Percentiles rank a stretch among this genome's conserved stretches.
Evolutionary conservation across 1,140 invertebrate genomes (phyloP).

Genomic region (Brachystomella parvula): DNA sequence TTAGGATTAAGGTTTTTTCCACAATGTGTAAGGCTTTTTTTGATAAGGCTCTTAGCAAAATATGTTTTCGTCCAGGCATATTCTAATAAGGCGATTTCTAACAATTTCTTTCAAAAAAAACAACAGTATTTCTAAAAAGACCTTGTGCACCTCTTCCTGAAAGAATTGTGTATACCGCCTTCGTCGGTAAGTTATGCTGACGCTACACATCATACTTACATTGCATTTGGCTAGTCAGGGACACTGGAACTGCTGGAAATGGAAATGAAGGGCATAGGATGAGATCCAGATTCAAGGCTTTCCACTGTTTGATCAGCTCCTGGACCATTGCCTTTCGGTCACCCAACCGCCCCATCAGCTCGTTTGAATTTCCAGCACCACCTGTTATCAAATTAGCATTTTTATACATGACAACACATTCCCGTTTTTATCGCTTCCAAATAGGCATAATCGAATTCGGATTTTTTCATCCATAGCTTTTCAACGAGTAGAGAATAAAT

Average conservation of each 20-base stretch:
- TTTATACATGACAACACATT: not conserved
- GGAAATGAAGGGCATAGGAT: conserved; percentile 30
- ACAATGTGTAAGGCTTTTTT: too few relatives aligned
- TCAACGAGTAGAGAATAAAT: not conserved
- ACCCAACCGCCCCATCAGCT: conserved; percentile 23
- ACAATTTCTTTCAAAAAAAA: too few relatives aligned
- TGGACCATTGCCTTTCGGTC: conserved; percentile 23
- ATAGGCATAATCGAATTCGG: not conserved
- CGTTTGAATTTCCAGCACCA: conserved; percentile 20
- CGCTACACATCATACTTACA: conserved; percentile 23
- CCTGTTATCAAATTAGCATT: conserved; percentile 16
- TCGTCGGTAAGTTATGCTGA: conserved; percentile 3
- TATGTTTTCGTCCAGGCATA: conserved; percentile 5
- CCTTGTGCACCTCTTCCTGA: not conserved
- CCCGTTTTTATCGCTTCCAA: not conserved
- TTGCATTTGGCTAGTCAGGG: conserved; percentile 23
- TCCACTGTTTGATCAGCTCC: conserved; percentile 26
- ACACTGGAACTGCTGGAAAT: conserved; percentile 32
- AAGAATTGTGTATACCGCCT: conserved; percentile 9
- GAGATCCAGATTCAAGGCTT: conserved; percentile 24
- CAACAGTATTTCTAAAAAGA: not conserved
- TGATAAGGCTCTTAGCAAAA: too few relatives aligned
- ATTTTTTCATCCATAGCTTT: not conserved
- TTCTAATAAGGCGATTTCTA: too few relatives aligned
- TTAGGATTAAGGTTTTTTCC: too few relatives aligned